Base-by-base conservation (phyloP, 2,113 vertebrate species). In the Phoenicopterus ruber region DNA sequence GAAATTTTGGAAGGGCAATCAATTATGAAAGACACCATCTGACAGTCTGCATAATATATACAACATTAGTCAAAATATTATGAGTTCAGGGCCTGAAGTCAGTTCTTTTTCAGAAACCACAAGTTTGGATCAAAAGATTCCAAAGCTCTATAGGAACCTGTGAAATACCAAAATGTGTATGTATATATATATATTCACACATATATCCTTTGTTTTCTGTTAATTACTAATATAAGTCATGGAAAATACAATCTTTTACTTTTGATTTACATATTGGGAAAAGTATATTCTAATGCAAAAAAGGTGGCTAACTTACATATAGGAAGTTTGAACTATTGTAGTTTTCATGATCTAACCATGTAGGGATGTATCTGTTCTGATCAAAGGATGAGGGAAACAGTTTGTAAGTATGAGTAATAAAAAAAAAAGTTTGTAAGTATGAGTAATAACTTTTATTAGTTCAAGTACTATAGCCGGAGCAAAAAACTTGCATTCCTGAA, bases 21-120 rank as follows among this genome's bases (percentile, higher is more conserved):
- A 95, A 46, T 96, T 96, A 96, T 72, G 88, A 50, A 67, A 92
- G 42, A 89, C 88, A 77, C 12, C 24, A 89, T 88, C 86, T 62
- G 73, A 47, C 59, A 89, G 18, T 40, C 44, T 92, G n/a, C 38
- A 80, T 85, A 38, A 47, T 70, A 34, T 85, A 69, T 50, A 21
- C 6, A 67, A 67, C 46, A 65, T 65, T 86, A 42, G n/a, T 49
- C 32, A 97, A 95, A 94, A 29, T 69, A 29, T 31, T 49, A 63
- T 79, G 8, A 90, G 91, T 78, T 70, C 38, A 74, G 10, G 49
- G 40, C 38, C 79, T 90, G 44, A 25, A 92, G 7, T 42, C 1
- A 73, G 20, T 61, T 85, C 7, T 65, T 65, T 70, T 65, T 82
- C 40, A 85, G 61, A 94, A 90, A 66, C 26, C 32, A 52, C 36